phyloP scores from a whole-genome alignment of 2,113 vertebrate species.

The Ramphastos sulfuratus region DNA sequence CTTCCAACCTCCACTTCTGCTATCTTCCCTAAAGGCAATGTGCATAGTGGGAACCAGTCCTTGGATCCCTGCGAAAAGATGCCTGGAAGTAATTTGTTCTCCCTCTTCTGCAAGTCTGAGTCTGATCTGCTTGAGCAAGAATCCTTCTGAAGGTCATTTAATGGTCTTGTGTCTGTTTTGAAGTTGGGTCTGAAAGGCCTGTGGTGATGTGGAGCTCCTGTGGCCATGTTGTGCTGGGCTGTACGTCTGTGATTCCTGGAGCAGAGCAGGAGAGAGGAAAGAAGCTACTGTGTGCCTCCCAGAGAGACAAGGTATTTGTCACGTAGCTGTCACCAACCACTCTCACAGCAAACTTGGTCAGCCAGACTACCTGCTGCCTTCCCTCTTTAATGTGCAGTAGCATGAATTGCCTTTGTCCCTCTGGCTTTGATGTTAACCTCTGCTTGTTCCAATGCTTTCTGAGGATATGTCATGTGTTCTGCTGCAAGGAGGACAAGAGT shows the following conservation, averaged over 20 bases:
- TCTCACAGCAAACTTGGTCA: not conserved
- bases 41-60: not conserved
- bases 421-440: not conserved
- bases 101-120: not conserved
- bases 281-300: not conserved
- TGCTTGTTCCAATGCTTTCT: not conserved
- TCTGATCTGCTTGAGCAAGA: not conserved
- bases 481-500: not conserved
- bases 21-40: not conserved
- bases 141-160: not conserved
- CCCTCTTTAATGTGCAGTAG: not conserved
- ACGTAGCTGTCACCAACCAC: not conserved
- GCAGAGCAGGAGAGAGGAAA: not conserved
- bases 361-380: not conserved
- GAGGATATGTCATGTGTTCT: not conserved
- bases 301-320: not conserved
- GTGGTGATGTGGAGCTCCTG: not conserved
- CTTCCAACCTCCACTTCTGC: not conserved
- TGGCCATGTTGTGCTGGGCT: not conserved
- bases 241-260: not conserved
- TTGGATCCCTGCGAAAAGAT: not conserved
- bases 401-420: not conserved
- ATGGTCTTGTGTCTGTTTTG: not conserved
- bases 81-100: not conserved
- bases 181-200: not conserved